A percentile compares a stretch with the other conserved stretches of the same genome.
Evolutionary conservation across 2,888 invertebrate species (phyloP).

Genomic region (Callimorpha dominula): DNA sequence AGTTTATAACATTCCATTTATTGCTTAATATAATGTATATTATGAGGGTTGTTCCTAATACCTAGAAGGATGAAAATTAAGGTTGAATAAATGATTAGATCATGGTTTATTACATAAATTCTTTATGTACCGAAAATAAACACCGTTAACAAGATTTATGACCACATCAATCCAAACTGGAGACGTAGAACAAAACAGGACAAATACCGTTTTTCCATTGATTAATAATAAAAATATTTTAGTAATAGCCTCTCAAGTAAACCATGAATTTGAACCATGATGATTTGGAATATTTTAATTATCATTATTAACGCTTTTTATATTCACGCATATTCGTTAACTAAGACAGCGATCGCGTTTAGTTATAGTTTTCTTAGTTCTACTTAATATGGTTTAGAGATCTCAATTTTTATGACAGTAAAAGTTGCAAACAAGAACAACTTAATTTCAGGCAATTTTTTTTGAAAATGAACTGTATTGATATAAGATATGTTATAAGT

Average conservation of each 20-base stretch:
- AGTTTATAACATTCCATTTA: slow-evolving; percentile 66
- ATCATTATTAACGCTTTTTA: slow-evolving; percentile 56
- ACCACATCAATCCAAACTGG: not conserved
- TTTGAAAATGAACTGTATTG: slow-evolving; percentile 3
- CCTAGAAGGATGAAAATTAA: slow-evolving; percentile 62
- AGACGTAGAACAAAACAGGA: not conserved
- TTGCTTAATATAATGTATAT: slow-evolving; percentile 68
- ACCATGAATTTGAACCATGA: slow-evolving; percentile 43
- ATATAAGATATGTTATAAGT: not conserved
- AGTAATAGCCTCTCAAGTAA: slow-evolving; percentile 16
- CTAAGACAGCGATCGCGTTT: slow-evolving; percentile 50
- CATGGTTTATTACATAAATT: slow-evolving; percentile 35
- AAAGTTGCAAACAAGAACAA: not conserved
- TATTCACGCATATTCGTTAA: slow-evolving; percentile 48
- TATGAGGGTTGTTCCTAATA: slow-evolving; percentile 80
- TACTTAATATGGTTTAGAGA: slow-evolving; percentile 48
- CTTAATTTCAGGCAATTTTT: not conserved
- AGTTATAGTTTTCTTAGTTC: slow-evolving; percentile 44
- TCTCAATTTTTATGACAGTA: slow-evolving; percentile 36
- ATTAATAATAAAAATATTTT: not conserved
- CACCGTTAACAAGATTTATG: not conserved
- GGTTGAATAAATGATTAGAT: slow-evolving; percentile 33
- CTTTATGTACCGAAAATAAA: not conserved
- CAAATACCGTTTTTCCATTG: not conserved
- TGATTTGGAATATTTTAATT: slow-evolving; percentile 50